Base-by-base conservation (phyloP, 2,888 invertebrate genomes). In the Andrena haemorrhoa region DNA sequence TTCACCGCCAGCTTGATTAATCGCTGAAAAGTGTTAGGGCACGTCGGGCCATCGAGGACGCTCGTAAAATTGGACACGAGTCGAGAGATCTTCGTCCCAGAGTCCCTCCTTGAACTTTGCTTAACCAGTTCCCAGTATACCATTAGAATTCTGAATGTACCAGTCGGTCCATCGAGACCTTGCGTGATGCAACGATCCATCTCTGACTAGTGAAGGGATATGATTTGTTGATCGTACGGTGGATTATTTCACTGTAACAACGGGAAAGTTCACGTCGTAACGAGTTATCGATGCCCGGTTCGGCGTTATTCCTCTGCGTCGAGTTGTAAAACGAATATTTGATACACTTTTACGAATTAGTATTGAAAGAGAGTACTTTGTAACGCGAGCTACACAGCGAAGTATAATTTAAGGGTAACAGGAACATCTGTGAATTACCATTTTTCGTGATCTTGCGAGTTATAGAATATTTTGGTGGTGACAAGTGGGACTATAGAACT, bases 1-100 rank as follows among this genome's bases (percentile, higher is more conserved):
- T 75, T 70, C 31, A 61, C 68, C 53, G 74, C 49, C 53, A 63
- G 75, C 16, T 29, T 81, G 79, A 87, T 84, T 86, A 81, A 87
- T 81, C 8, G 33, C 12, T 73, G n/a, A n/a, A 69, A 68, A 76
- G 72, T 65, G 76, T 78, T 65, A 33, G 51, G 51, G 31, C 29
- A 20, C 61, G 47, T 47, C 29, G n/a, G 20, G 31, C 26, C 4
- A 56, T 56, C 73, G 65, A 66, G 74, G 66, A 74, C 77, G 61
- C 60, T 64, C 51, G 70, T 73, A 78, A 84, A 78, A 80, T 82
- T 80, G 29, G 66, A 71, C 10, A 7, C 51, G 23, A 12, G 47
- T 31, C n/a, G 63, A 23, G 63, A 23, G 26, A 78, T 47, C 29
- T 10, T 31, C 16, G 26, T 2, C 47, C 26, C 41, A 0, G 66